These are phyloP conservation scores for Mormyrops boulengeri DNA, from an alignment of 2,797 vertebrate genomes.

Conservation along the genomic window DNA sequence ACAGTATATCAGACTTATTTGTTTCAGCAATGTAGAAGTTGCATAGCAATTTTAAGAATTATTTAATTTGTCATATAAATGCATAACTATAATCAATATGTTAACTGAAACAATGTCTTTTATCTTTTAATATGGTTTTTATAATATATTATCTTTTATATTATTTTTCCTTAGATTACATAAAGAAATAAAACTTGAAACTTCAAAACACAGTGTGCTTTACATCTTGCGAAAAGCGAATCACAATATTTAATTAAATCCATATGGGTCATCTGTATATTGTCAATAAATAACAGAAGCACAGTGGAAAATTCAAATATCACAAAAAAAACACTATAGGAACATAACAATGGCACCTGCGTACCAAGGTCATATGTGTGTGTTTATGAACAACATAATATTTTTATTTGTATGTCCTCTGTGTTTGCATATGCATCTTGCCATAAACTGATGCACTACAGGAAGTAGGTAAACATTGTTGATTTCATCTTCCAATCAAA, in stretches of 20 bases:
- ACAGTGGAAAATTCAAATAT: not conserved
- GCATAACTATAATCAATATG: not conserved
- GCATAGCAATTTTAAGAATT: not conserved
- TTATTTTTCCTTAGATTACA: not conserved
- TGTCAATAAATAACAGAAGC: conserved; percentile 13
- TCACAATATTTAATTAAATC: conserved; percentile 43
- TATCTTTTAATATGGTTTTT: conserved; percentile 14
- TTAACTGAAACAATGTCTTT: not conserved
- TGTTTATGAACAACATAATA: not conserved
- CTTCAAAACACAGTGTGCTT: not conserved
- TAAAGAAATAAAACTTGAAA: not conserved
- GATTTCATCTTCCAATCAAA: not conserved
- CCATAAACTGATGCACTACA: not conserved
- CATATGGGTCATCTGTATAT: not conserved
- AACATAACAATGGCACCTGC: not conserved
- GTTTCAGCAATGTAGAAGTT: not conserved
- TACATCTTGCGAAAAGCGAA: conserved; percentile 42
- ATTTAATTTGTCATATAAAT: not conserved
- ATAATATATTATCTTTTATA: not conserved
- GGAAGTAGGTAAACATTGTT: not conserved
- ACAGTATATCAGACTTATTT: not conserved
- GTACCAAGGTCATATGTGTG: not conserved
- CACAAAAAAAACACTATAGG: not conserved
- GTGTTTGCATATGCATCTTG: not conserved
- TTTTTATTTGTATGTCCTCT: not conserved